A percentile compares a stretch with the other conserved stretches of the same genome.
Evolutionary conservation across 2,113 vertebrate genomes (phyloP).

Genomic region (Pollachius pollachius): DNA sequence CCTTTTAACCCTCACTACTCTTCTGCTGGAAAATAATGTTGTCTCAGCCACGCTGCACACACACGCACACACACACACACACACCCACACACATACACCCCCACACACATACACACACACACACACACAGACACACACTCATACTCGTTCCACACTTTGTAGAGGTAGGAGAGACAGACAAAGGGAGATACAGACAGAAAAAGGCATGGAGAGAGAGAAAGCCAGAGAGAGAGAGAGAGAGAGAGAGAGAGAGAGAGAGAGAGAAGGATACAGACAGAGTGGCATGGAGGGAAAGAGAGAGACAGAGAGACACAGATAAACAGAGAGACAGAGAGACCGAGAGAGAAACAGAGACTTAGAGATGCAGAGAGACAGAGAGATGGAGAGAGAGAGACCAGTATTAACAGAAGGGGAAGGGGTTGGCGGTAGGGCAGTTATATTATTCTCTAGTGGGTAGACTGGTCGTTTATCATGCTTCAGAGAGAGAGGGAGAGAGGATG

Average conservation of each 20-base stretch:
- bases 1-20: slow-evolving; percentile 70
- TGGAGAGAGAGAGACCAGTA: no score
- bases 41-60: slow-evolving; percentile 41
- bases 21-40: slow-evolving; percentile 67
- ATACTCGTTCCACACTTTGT: background rate
- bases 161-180: background rate
- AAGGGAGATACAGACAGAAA: background rate
- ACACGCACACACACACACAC: slow-evolving; percentile 4
- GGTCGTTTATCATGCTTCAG: slow-evolving; percentile 61
- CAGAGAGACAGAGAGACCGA: slow-evolving; percentile 20
- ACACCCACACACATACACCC: no score
- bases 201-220: background rate
- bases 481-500: slow-evolving; percentile 36
- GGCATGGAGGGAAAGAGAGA: no score
- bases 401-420: slow-evolving; percentile 21
- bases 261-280: background rate
- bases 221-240: background rate
- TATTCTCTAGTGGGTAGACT: slow-evolving; percentile 63
- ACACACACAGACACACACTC: no score
- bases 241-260: background rate
- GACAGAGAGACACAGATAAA: background rate
- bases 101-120: slow-evolving; percentile 20
- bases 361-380: no score
- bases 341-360: slow-evolving; percentile 17
- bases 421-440: slow-evolving; percentile 49